Conservation (phyloP, 1,140 invertebrate species). For the Drosophila murphyi region DNA sequence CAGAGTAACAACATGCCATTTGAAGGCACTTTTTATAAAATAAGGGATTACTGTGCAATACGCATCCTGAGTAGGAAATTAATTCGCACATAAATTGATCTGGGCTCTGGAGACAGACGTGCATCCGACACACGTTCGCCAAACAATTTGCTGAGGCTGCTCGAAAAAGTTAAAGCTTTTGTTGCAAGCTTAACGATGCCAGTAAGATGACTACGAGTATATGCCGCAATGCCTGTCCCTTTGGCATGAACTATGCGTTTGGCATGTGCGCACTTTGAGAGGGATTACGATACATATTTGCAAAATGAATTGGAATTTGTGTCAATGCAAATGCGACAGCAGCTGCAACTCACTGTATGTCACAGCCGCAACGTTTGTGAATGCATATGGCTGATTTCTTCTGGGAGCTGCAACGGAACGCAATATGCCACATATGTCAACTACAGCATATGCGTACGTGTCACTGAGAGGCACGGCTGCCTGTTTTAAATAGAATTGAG, state of each 20-base stretch:
- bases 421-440: constrained; percentile 22
- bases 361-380: constrained; percentile 42
- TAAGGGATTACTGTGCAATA: constrained; percentile 21
- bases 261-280: constrained; percentile 60
- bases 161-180: constrained; percentile 31
- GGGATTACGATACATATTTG: constrained; percentile 71
- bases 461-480: constrained; percentile 26
- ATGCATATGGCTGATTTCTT: constrained; percentile 65
- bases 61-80: constrained; percentile 16
- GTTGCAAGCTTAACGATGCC: not conserved
- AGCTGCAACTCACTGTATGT: constrained; percentile 16
- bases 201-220: not conserved
- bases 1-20: constrained; percentile 15
- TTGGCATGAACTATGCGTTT: constrained; percentile 30
- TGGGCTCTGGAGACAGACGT: constrained; percentile 3
- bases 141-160: constrained; percentile 64
- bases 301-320: constrained; percentile 76
- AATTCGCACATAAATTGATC: constrained; percentile 18
- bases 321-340: constrained; percentile 38
- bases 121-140: constrained; percentile 51
- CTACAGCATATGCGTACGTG: constrained; percentile 8
- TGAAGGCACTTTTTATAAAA: constrained; percentile 50
- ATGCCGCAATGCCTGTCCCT: constrained; percentile 22
- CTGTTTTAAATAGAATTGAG: constrained; percentile 22
- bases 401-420: constrained; percentile 18